A percentile compares a stretch with the other conserved stretches of the same genome.
Conservation (phyloP, 2,113 vertebrate species). For the Ochotona curzoniae region DNA sequence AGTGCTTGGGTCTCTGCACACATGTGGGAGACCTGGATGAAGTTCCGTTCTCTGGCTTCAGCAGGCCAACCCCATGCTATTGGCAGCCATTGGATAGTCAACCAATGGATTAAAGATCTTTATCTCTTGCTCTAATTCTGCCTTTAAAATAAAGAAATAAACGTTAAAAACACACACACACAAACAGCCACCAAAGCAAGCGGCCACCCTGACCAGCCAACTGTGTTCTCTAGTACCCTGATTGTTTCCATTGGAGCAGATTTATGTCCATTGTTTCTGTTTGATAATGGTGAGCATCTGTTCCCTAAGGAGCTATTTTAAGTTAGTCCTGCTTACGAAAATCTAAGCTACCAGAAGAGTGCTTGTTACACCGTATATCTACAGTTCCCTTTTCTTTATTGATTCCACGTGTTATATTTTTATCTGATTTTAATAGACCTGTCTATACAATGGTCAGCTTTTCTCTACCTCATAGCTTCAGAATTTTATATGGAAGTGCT, state of each 20-base stretch:
- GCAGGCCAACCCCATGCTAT: no score
- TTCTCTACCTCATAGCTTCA: not conserved
- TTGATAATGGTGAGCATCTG: not conserved
- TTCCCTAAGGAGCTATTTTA: not conserved
- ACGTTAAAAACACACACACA: no score
- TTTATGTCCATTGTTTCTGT: not conserved
- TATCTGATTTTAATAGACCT: not conserved
- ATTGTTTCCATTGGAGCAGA: not conserved
- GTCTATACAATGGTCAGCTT: not conserved
- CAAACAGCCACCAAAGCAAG: no score
- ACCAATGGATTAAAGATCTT: no score
- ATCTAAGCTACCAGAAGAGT: not conserved
- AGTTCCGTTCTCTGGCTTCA: no score
- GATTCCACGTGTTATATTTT: not conserved
- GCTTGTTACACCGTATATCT: not conserved
- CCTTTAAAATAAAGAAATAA: no score
- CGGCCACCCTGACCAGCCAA: not conserved
- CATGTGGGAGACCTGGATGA: no score
- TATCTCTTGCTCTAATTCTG: no score
- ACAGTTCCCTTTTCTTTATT: conserved; percentile 8
- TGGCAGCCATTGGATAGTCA: no score
- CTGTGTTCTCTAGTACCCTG: not conserved
- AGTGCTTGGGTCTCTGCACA: no score
- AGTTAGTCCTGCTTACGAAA: not conserved
- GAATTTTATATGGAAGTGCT: not conserved